Evolutionary conservation across 2,113 vertebrate genomes (phyloP).

Genomic region (Eidolon helvum): DNA sequence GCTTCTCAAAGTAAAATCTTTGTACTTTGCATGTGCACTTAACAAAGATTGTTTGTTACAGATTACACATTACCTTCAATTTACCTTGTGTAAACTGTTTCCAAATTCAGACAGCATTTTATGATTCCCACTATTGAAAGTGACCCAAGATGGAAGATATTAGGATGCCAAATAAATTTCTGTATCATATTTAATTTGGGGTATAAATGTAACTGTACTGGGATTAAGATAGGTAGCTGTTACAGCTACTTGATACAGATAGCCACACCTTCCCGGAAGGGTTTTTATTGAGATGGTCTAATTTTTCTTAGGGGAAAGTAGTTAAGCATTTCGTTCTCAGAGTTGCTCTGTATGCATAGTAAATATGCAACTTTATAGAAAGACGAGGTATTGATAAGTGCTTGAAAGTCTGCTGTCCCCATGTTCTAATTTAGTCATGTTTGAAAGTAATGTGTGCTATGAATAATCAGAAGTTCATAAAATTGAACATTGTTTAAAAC

Average conservation of each 20-base stretch:
- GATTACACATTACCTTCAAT: background rate
- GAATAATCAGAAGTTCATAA: constrained; percentile 6
- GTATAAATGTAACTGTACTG: background rate
- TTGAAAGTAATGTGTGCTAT: constrained; percentile 35
- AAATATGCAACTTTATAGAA: constrained; percentile 18
- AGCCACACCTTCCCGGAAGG: background rate
- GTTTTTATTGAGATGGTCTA: background rate
- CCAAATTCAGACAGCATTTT: background rate
- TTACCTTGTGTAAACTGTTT: constrained; percentile 7
- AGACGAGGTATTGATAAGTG: background rate
- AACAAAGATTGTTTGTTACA: background rate
- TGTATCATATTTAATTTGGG: background rate
- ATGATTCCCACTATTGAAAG: background rate
- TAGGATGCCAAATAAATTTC: constrained; percentile 38
- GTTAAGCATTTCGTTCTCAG: background rate
- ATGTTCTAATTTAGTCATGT: background rate
- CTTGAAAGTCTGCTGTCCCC: background rate
- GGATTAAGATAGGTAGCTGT: background rate
- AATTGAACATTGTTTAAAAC: constrained; percentile 38
- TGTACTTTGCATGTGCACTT: background rate
- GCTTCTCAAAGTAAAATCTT: background rate
- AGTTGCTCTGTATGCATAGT: background rate
- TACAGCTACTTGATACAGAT: background rate
- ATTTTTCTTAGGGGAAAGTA: background rate
- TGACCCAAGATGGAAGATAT: background rate